Evolutionary conservation across 64 coral and sea anemone species (phyloP), one percentile per base, ranked within the genome.

Genomic region (Hydrozoanthus tunicans): DNA sequence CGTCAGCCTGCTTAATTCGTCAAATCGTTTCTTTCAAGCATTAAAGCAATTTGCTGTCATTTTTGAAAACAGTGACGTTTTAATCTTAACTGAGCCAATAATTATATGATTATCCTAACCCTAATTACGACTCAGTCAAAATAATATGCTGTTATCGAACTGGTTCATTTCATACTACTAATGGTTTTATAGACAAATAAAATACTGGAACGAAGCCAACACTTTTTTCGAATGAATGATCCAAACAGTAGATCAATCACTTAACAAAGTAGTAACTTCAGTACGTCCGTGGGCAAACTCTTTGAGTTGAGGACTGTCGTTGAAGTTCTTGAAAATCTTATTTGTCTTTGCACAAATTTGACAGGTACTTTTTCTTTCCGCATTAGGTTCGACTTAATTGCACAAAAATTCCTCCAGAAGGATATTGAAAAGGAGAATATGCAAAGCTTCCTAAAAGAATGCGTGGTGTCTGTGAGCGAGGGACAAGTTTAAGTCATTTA

Each of bases 391-490:
- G 78, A 75, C n/a, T 66, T 79, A 10, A 93, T 96, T 15, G 97
- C 95, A 20, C 84, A 77, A 43, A 91, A 79, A 43, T 99, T 99
- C 67, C 67, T 99, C 20, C 70, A 77, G 15, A 86, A 96, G 43
- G 78, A 99, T 59, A 61, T 99, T 59, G 92, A 99, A 3, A 78
- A 93, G 58, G 97, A 88, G 15, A 91, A 96, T 26, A 83, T 83
- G 59, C 83, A 93, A 58, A 64, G 6, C n/a, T 99, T 99, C 80
- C 73, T 99, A 7, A 61, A 64, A 62, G 82, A 91, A 58, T 77
- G 92, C 5, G 84, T 94, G 63, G 25, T 77, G 15, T n/a, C 91
- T 52, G 63, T 70, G 74, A 85, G 61, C 59, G 92, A 98, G 14
- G 85, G 84, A 64, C 63, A 79, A 51, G 15, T 75, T 59, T 88